These are phyloP conservation scores for Oncorhynchus kisutch DNA, from an alignment of 2,113 vertebrate species.

Conservation along the genomic window DNA sequence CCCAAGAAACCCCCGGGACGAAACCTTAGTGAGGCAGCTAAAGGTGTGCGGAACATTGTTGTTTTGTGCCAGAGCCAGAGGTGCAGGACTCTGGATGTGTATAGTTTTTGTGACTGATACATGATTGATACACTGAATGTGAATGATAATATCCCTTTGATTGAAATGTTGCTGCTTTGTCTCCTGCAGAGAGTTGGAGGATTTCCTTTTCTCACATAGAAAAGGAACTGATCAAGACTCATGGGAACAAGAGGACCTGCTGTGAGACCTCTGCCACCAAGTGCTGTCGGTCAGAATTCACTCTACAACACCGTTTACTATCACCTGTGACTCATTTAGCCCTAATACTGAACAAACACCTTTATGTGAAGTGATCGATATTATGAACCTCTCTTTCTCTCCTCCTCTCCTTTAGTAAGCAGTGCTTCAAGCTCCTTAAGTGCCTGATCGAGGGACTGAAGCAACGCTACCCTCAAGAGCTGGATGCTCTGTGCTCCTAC, in stretches of 20 bases:
- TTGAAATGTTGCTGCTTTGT: background rate
- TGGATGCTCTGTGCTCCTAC: conserved; percentile 60
- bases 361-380: background rate
- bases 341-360: no score
- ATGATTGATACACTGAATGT: no score
- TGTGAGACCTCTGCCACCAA: conserved; percentile 46
- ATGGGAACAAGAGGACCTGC: conserved; percentile 66
- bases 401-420: conserved; percentile 39
- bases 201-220: conserved; percentile 75
- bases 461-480: conserved; percentile 50
- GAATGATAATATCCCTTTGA: background rate
- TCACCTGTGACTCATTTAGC: no score
- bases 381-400: background rate
- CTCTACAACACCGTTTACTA: no score
- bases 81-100: no score
- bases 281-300: conserved; percentile 66
- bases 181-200: conserved; percentile 69
- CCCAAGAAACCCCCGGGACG: conserved; percentile 56
- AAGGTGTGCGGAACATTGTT: conserved; percentile 41
- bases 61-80: no score
- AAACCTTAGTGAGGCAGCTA: conserved; percentile 43
- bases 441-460: conserved; percentile 61
- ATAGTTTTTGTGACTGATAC: no score
- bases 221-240: conserved; percentile 64
- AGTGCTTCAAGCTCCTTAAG: conserved; percentile 60